Base-by-base conservation (phyloP, 2,113 vertebrate genomes). In the Grallaria varia region DNA sequence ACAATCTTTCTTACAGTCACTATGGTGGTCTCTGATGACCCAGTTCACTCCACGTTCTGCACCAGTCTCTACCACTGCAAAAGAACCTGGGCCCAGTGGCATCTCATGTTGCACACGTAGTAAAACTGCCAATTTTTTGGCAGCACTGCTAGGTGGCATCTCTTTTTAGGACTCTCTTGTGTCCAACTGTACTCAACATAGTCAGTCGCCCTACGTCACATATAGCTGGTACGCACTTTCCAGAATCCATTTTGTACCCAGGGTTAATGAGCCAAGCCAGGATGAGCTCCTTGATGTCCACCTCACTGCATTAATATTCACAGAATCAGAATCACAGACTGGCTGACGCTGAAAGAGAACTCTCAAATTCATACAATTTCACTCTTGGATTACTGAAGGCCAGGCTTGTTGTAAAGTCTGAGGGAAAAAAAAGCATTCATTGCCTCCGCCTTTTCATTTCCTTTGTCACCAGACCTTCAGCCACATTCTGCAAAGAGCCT, bases 21-120 rank as follows among this genome's bases (percentile, higher is more conserved):
- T 50, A 8, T 11, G 12, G 21, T 50, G 25, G 5, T 37, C 21
- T 91, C 55, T 52, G 13, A 39, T 12, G 4, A 30, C 6, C n/a
- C 1, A 1, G 8, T 39, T 56, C 7, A 30, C 6, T 60, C 23
- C 8, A 62, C 16, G 7, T 56, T 73, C 71, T 53, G 11, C 17
- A 53, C 7, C 17, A 53, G 2, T 5, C 30, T n/a, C 28, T 56
- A 37, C 19, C 25, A 37, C 10, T 77, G 6, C 10, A 69, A 50
- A 66, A 28, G 6, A 62, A 35, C 4, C 7, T 27, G 8, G 3
- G 4, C 3, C 9, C 8, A 22, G 2, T 20, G 31, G 10, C 14
- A 64, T 2, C 2, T 4, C 17, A 2, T 69, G 15, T 25, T 1
- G 0, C 6, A 28, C 19, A 39, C 0, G 0, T 5, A n/a, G 19